Evolutionary conservation across 2,797 vertebrate genomes (phyloP).

Genomic region (Anguilla obscura): DNA sequence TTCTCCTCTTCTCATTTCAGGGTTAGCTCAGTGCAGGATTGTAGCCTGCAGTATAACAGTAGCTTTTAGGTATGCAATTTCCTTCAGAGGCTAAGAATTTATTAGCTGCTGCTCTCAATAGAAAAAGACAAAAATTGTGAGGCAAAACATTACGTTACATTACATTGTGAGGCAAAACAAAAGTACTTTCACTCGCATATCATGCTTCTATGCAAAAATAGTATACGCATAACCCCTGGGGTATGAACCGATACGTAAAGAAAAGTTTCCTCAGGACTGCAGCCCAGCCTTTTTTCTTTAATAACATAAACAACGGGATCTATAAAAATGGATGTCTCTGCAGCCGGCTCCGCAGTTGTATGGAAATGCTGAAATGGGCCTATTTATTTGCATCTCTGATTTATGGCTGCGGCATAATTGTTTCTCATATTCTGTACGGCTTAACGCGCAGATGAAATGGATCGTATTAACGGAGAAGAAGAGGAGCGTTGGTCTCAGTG

Average conservation of each 20-base stretch:
- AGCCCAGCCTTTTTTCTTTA: background rate
- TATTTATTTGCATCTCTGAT: conserved; percentile 13
- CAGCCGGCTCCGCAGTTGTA: background rate
- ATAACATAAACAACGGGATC: background rate
- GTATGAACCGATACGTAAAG: background rate
- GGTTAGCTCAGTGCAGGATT: background rate
- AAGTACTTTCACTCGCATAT: background rate
- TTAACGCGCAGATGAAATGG: conserved; percentile 6
- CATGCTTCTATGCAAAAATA: background rate
- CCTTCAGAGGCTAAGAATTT: background rate
- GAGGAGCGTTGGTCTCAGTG: background rate
- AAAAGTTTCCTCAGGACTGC: background rate
- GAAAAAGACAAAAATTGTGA: background rate
- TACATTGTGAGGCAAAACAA: too few relatives aligned
- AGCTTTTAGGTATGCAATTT: background rate
- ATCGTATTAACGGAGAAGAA: background rate
- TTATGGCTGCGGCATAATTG: background rate
- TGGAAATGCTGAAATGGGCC: background rate
- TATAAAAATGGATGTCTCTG: background rate
- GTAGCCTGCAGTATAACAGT: background rate
- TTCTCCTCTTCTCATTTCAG: background rate
- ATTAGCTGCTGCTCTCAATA: background rate
- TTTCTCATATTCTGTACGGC: background rate
- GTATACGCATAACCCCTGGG: background rate
- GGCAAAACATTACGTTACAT: too few relatives aligned